Percentiles rank a stretch among this genome's conserved stretches.
These are phyloP conservation scores for Meandrina meandrites DNA, from an alignment of 92 coral and sea anemone species.

Conservation along the genomic window DNA sequence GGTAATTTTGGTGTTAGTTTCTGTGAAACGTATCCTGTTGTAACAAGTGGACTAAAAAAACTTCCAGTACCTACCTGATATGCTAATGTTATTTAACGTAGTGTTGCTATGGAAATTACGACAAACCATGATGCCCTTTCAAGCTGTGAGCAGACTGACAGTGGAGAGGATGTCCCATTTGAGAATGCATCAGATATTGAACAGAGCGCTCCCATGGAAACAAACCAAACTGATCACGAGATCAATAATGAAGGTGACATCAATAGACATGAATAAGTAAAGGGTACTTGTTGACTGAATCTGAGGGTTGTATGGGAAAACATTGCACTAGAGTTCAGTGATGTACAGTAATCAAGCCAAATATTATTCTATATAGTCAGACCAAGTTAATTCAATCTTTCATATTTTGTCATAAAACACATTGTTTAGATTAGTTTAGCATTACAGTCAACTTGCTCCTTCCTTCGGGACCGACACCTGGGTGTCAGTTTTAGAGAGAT, in stretches of 20 bases:
- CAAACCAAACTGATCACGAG: constrained; percentile 2
- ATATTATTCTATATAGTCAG: not conserved
- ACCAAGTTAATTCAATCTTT: not conserved
- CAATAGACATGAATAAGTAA: not conserved
- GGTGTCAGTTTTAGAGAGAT: no score
- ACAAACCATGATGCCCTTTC: not conserved
- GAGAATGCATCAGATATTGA: constrained; percentile 44
- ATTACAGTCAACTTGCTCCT: not conserved
- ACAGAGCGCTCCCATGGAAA: constrained; percentile 49
- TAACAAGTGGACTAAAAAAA: not conserved
- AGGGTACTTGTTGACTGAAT: not conserved
- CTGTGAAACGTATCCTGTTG: not conserved
- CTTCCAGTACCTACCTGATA: not conserved
- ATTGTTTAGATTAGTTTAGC: not conserved
- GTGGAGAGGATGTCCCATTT: constrained; percentile 20
- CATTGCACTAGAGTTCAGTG: not conserved
- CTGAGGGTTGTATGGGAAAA: not conserved
- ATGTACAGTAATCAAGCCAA: no score
- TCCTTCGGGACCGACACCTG: no score
- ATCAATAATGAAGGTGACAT: constrained; percentile 1
- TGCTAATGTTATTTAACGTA: constrained; percentile 3
- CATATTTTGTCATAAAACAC: not conserved
- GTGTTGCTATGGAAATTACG: constrained; percentile 52
- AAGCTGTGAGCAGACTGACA: constrained; percentile 34
- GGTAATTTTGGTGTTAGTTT: not conserved